These are phyloP conservation scores for Prionace glauca DNA, from an alignment of 2,797 vertebrate species.

Conservation along the genomic window DNA sequence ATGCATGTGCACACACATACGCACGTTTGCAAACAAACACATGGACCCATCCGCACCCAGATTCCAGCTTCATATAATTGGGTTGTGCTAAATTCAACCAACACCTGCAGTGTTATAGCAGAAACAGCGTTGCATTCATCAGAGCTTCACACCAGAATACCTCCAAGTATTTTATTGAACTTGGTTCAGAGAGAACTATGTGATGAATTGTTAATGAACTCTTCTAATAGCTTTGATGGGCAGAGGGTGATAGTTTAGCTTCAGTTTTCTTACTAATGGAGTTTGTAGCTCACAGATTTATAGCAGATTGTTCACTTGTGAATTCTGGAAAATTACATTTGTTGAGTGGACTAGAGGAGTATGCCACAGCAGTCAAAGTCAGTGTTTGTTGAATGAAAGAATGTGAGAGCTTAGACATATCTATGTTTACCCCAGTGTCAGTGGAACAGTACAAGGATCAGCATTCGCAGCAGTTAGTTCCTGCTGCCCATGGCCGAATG, in stretches of 20 bases:
- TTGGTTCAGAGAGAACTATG: neutral
- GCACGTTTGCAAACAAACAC: too few species aligned
- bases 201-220: neutral
- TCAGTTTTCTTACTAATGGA: neutral
- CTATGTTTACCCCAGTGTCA: neutral
- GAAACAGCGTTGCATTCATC: neutral
- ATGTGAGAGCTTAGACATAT: neutral
- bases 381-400: neutral
- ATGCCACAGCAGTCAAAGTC: neutral
- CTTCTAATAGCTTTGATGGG: neutral
- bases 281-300: neutral
- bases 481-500: neutral
- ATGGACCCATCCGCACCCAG: neutral
- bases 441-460: neutral
- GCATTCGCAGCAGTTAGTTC: neutral
- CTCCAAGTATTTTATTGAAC: neutral
- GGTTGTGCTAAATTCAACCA: neutral
- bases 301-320: neutral
- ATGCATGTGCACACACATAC: too few species aligned
- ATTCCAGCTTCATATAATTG: neutral
- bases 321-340: neutral
- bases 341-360: neutral
- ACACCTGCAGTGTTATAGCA: neutral
- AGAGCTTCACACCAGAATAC: neutral
- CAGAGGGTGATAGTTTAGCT: neutral